Conservation (phyloP, 2,113 vertebrate genomes). For the Tyrannus savana region DNA sequence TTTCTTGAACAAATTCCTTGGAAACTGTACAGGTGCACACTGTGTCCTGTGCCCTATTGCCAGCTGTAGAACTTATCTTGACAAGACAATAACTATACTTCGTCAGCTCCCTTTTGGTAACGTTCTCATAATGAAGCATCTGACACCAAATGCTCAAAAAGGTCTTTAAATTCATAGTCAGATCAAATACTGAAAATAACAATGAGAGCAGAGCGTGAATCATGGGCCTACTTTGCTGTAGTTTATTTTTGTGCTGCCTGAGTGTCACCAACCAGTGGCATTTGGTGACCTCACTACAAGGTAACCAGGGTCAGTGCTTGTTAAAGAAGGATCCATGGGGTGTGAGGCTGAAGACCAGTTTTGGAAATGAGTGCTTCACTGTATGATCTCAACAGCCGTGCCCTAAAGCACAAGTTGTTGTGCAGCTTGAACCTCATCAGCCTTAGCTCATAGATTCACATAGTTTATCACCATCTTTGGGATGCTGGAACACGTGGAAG, state of each 20-base stretch:
- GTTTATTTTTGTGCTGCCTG: conserved; percentile 46
- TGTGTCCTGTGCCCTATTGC: not conserved
- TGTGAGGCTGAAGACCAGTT: not conserved
- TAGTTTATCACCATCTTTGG: not conserved
- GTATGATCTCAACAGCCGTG: not conserved
- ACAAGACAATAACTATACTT: not conserved
- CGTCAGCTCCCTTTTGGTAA: not conserved
- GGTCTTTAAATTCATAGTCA: not conserved
- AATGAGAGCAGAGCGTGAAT: not conserved
- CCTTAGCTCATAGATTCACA: not conserved
- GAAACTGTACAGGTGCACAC: conserved; percentile 50
- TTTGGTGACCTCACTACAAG: conserved; percentile 7
- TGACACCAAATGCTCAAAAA: not conserved
- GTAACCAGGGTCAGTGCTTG: not conserved
- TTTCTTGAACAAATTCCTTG: conserved; percentile 64
- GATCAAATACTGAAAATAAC: conserved; percentile 22
- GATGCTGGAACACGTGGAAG: not conserved
- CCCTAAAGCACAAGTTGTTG: not conserved
- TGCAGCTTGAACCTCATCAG: not conserved
- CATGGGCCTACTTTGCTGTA: not conserved
- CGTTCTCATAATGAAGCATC: not conserved
- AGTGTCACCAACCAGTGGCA: not conserved
- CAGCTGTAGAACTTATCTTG: not conserved
- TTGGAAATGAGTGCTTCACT: not conserved
- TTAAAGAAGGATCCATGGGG: not conserved